phyloP scores from a whole-genome alignment of 2,113 vertebrate species.

The Lepidothrix coronata region DNA sequence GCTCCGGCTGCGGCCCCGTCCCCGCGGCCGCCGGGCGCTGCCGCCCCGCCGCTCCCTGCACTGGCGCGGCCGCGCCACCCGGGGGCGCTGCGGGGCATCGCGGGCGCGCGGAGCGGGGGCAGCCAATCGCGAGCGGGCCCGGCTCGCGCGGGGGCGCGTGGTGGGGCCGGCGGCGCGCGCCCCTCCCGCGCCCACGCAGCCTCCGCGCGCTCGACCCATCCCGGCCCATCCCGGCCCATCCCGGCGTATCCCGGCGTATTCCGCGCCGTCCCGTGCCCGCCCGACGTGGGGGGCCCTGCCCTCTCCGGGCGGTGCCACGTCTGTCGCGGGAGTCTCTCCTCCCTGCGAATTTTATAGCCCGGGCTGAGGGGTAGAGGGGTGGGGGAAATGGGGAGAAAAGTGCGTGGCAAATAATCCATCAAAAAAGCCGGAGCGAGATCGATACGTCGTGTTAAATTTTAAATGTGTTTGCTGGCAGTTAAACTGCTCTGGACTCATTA shows the following conservation, averaged over 20 bases:
- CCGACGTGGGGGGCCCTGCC: not conserved
- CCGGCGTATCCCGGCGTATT: not conserved
- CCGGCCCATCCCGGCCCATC: not conserved
- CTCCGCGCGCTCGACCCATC: not conserved
- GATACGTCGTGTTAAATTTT: conserved; percentile 76
- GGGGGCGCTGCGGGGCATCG: no score
- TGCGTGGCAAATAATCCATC: conserved; percentile 65
- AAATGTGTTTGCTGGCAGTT: conserved; percentile 79
- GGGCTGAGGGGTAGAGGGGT: not conserved
- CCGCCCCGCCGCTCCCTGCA: not conserved
- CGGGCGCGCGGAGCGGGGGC: no score
- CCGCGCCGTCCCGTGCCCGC: not conserved
- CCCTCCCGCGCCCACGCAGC: not conserved
- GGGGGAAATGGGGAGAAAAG: not conserved
- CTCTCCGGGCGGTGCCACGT: not conserved
- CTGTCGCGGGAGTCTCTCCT: not conserved
- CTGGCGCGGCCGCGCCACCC: not conserved
- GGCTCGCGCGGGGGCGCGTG: no score
- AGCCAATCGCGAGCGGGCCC: no score
- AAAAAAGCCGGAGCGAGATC: conserved; percentile 70
- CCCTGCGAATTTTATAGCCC: not conserved
- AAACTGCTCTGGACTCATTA: conserved; percentile 78
- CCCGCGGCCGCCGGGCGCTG: not conserved
- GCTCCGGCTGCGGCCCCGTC: not conserved
- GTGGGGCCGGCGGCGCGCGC: not conserved